Base-by-base conservation (phyloP, 2,797 vertebrate species). In the Diplodus puntazzo region DNA sequence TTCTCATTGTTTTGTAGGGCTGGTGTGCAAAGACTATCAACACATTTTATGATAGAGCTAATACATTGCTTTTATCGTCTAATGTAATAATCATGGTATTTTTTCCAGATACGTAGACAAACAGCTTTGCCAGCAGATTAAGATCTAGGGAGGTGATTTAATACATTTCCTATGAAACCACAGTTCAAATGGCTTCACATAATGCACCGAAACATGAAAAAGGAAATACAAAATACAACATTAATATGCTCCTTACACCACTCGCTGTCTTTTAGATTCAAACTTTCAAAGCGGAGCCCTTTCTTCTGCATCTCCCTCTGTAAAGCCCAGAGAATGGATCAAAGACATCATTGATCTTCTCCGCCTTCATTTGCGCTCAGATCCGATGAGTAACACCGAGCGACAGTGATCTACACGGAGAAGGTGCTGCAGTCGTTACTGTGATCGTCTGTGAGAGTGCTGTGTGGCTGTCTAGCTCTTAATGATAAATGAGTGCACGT, bases 291-390 rank as follows among this genome's bases (percentile, higher is more conserved):
- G 85, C 77, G 50, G 49, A 18, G n/a, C 74, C 74, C 62, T 75
- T 81, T 79, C 62, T 74, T 62, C 79, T 65, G 0, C 2, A 10
- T 67, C 70, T 72, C 34, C 60, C 60, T 42, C 52, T 82, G 49
- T 81, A 75, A 88, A 84, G 90, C 81, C 76, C 16, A 84, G 72
- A 84, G 54, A 93, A 90, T 80, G 87, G 86, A 93, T 94, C 90
- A 94, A 88, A 93, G 86, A 55, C 84, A 27, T 61, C 87, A 87
- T 85, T 92, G 89, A 90, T 93, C 85, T 68, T 87, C 79, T 82
- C 81, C 63, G 82, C 80, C 88, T 90, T 92, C 82, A 83, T 90
- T 89, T 11, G 34, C 75, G 52, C 72, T 85, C 80, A 74, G 74
- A 87, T 89, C 83, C 85, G 87, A 90, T 46, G 88, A 81, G 62